phyloP scores from a whole-genome alignment of 2,797 vertebrate species.

The Semotilus atromaculatus region DNA sequence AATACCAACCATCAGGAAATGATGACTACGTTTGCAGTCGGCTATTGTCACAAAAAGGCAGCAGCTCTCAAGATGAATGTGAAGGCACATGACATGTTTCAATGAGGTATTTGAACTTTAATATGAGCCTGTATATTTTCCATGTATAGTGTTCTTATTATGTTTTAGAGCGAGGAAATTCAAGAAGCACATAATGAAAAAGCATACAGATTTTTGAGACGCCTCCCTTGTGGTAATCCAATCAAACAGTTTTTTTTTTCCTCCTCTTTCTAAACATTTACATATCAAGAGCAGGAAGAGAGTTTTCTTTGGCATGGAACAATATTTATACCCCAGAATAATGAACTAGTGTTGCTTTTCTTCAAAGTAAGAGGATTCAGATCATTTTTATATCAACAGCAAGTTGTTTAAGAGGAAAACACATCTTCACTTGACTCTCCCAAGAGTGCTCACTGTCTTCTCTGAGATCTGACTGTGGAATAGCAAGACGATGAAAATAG shows the following conservation, averaged over 20 bases:
- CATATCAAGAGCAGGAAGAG: slow-evolving; percentile 51
- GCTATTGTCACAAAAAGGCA: neutral
- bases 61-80: neutral
- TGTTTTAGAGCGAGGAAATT: slow-evolving; percentile 6
- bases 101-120: slow-evolving; percentile 16
- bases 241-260: slow-evolving; percentile 33
- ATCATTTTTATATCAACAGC: slow-evolving; percentile 55
- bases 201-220: slow-evolving; percentile 15
- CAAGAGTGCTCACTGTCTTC: slow-evolving; percentile 29
- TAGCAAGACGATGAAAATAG: slow-evolving; percentile 50
- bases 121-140: slow-evolving; percentile 21
- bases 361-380: slow-evolving; percentile 43
- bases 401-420: slow-evolving; percentile 40
- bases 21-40: neutral
- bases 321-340: slow-evolving; percentile 41
- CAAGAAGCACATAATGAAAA: slow-evolving; percentile 37
- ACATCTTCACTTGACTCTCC: slow-evolving; percentile 41
- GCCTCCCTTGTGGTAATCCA: slow-evolving; percentile 34
- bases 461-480: slow-evolving; percentile 40
- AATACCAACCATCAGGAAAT: neutral
- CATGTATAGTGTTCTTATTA: slow-evolving; percentile 21
- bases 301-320: slow-evolving; percentile 31
- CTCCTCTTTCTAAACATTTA: slow-evolving; percentile 47
- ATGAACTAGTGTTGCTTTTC: slow-evolving; percentile 40
- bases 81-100: slow-evolving; percentile 9